Evolutionary conservation across 2,888 invertebrate genomes (phyloP), one percentile per base, ranked within the genome.

Genomic region (Epinotia nisella): DNA sequence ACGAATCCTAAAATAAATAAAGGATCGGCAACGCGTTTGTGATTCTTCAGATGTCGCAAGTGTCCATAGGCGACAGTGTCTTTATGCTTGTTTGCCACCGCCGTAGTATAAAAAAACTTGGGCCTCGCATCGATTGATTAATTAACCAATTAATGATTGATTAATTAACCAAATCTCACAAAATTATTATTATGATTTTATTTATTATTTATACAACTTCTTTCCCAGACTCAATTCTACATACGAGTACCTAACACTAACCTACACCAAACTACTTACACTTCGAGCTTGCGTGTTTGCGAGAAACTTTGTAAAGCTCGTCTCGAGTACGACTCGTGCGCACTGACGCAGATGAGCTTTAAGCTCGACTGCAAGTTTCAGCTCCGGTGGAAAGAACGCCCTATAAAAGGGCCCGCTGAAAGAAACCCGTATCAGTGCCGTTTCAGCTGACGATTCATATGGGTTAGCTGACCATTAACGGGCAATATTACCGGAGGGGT

Each of bases 311-410:
- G 49, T 15, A 58, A 56, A 70, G 70, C 55, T 71, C 56, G 67
- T 66, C 66, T 67, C 66, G 62, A 68, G 70, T 10, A 60, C 67
- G 82, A 82, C 85, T 86, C 85, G 81, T 80, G 83, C 83, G 85
- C 81, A 83, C 55, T 79, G 82, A 81, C 77, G 81, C 76, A 77
- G 74, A 76, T n/a, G 49, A 76, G 76, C 76, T 85, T 86, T 85
- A 81, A 82, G 87, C 85, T 82, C 75, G 77, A 81, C 76, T 84
- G 86, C 80, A 83, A 81, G 76, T 86, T 88, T 88, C 84, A 78
- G 88, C 87, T 83, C 77, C 81, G 84, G 51, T 84, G 86, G 68
- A 78, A 80, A 82, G 49, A n/a, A 49, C 60, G 69, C 80, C 77
- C 78, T 83, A 86, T 88, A 87, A 84, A 87, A 84, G 79, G 80